Conservation (phyloP, 1,140 invertebrate species). For the Pseudachorutes palmiensis region DNA sequence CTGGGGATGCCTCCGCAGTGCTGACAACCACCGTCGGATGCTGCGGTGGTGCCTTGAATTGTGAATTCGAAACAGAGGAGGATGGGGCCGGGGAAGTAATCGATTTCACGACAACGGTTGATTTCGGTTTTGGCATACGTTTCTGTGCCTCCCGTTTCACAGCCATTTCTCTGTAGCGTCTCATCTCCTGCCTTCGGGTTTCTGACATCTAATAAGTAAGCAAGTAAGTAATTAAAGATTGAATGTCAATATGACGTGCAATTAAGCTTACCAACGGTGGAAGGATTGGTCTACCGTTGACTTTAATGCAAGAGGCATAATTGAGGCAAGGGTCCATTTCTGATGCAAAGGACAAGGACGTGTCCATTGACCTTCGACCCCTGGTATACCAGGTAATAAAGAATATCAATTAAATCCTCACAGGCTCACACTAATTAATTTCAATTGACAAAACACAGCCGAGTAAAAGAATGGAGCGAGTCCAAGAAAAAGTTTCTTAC, state of each 20-base stretch:
- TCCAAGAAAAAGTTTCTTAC: no score
- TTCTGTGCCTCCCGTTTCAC: conserved; percentile 19
- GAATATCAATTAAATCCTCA: no score
- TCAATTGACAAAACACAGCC: no score
- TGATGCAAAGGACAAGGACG: neutral
- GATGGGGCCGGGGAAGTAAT: neutral
- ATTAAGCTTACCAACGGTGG: conserved; percentile 50
- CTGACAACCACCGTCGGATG: no score
- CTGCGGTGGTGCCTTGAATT: no score
- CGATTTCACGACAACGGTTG: neutral
- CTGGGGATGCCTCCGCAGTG: no score
- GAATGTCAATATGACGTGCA: neutral
- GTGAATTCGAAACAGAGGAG: neutral
- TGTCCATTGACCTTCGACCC: no score
- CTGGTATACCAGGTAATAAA: no score
- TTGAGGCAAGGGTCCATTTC: neutral
- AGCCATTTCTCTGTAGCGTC: conserved; percentile 23
- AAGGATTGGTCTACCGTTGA: conserved; percentile 52
- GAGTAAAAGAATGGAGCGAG: no score
- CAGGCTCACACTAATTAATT: no score
- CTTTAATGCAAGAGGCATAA: conserved; percentile 49
- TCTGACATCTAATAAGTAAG: conserved; percentile 29
- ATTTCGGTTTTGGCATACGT: neutral
- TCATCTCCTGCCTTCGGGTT: conserved; percentile 34
- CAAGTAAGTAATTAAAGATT: neutral